Base-by-base conservation (phyloP, 1,140 invertebrate genomes). In the Maniola jurtina region DNA sequence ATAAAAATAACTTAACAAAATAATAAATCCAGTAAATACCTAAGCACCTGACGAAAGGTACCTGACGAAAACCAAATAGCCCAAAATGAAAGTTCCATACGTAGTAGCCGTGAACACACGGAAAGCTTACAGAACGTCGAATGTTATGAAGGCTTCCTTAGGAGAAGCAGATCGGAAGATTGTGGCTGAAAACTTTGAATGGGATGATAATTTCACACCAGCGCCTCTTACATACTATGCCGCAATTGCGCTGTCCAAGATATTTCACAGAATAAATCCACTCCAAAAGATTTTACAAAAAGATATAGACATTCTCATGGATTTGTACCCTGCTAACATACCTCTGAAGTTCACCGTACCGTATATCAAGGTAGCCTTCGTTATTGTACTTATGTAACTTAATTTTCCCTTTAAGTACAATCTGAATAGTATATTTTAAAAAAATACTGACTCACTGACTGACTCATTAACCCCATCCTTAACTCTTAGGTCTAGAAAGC, bases 271-370 rank as follows among this genome's bases (percentile, higher is more conserved):
- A 66, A 76, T 90, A 13, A 88, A 90, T 66, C 88, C 88, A 6
- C 76, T 91, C 2, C 55, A 71, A 15, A 73, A 42, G 63, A 83
- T 90, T 55, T 72, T 90, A 33, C 83, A 89, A 66, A 89, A 86
- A 72, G 88, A 91, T 63, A 50, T 85, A 9, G 80, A 91, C 68
- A 83, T 84, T 61, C 73, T 91, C 6, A 89, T 90, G 84, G 88
- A 89, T 68, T 70, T 91, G 55, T 86, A 81, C 71, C 89, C 86
- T 7, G 83, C 80, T n/a, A 77, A 82, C 69, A 86, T 90, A 66
- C 84, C 82, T 10, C 69, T 91, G 6, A 85, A 81, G 66, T 81
- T 62, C 45, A 88, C 85, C 61, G 88, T 91, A 33, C 84, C 79
- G 13, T 75, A 73, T 16, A 89, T 91, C 15, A 81, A 84, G 79